Conservation (phyloP, 2,797 vertebrate species). For the Hybognathus amarus region DNA sequence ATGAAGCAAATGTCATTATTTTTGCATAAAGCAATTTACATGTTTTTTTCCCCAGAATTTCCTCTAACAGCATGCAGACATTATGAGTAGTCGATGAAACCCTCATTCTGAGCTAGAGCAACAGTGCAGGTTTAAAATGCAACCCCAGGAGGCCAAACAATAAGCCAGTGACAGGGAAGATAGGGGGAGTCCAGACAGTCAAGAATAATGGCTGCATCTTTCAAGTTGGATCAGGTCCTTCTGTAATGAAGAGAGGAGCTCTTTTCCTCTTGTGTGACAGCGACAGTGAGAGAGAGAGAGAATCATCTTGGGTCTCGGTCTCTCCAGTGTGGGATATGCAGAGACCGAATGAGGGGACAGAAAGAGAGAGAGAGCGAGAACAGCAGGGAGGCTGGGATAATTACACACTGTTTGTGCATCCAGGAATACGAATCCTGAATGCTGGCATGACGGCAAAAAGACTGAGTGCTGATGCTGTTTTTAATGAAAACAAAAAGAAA, state of each 20-base stretch:
- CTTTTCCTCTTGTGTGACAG: constrained; percentile 75
- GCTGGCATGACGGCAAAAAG: constrained; percentile 84
- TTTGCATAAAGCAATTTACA: constrained; percentile 50
- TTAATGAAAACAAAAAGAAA: constrained; percentile 80
- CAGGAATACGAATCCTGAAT: constrained; percentile 86
- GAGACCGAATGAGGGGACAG: constrained; percentile 26
- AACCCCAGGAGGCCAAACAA: constrained; percentile 84
- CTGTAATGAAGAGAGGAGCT: constrained; percentile 90
- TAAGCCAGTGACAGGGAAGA: constrained; percentile 70
- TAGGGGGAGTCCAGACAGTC: constrained; percentile 84
- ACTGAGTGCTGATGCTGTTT: constrained; percentile 87
- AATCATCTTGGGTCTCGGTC: constrained; percentile 37
- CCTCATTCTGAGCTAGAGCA: constrained; percentile 36
- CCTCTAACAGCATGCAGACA: constrained; percentile 41
- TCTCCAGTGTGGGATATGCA: constrained; percentile 42
- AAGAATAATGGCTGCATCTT: constrained; percentile 92
- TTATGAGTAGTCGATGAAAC: constrained; percentile 46
- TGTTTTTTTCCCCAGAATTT: constrained; percentile 30
- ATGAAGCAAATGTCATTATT: constrained; percentile 32
- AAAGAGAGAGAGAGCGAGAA: constrained; percentile 70
- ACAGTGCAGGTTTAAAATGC: constrained; percentile 69
- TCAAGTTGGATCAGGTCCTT: constrained; percentile 91
- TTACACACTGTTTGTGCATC: constrained; percentile 96
- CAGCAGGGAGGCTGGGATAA: constrained; percentile 94
- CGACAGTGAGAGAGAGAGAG: constrained; percentile 23